These are phyloP conservation scores for Neopelma chrysocephalum DNA, from an alignment of 2,797 vertebrate genomes.

Conservation along the genomic window DNA sequence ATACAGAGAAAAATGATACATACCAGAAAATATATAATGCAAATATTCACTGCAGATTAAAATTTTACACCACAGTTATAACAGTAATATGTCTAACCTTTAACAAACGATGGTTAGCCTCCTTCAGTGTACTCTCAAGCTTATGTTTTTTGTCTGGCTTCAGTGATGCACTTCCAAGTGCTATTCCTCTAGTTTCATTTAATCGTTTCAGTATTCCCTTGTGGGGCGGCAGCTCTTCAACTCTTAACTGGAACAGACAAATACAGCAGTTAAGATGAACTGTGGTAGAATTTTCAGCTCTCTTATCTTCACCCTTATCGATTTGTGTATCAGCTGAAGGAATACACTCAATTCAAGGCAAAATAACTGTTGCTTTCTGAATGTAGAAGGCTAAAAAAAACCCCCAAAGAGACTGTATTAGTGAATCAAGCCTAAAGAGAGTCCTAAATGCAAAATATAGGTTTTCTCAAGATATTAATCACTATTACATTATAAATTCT, in stretches of 20 bases:
- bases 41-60: constrained; percentile 41
- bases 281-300: constrained; percentile 63
- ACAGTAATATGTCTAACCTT: constrained; percentile 82
- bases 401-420: background rate
- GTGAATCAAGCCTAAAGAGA: background rate
- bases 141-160: constrained; percentile 85
- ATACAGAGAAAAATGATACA: background rate
- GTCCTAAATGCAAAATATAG: background rate
- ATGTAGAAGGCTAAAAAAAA: background rate
- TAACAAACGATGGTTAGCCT: constrained; percentile 86
- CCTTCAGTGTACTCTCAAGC: constrained; percentile 82
- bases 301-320: constrained; percentile 65
- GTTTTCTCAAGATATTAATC: background rate
- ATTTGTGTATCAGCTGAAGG: constrained; percentile 65
- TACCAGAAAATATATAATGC: background rate
- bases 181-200: constrained; percentile 80
- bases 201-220: constrained; percentile 85
- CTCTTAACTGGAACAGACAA: constrained; percentile 80
- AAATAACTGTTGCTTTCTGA: constrained; percentile 47
- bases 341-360: constrained; percentile 48
- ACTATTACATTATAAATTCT: background rate
- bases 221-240: constrained; percentile 84
- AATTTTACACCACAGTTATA: background rate
- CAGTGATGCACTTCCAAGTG: constrained; percentile 79
- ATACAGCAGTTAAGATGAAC: constrained; percentile 73